phyloP scores from a whole-genome alignment of 2,113 vertebrate species.

The Leptodactylus fuscus region DNA sequence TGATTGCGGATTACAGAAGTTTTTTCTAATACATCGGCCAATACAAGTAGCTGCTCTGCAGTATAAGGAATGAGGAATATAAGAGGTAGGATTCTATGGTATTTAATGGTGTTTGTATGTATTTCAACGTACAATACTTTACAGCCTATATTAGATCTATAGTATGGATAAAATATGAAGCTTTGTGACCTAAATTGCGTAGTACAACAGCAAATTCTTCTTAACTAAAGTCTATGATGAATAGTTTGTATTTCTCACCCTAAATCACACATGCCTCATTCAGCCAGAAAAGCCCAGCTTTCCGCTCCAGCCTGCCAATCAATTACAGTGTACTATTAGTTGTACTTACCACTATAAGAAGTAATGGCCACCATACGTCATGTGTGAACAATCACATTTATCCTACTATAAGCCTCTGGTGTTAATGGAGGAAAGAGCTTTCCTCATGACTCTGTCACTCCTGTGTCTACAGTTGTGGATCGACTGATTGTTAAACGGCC shows the following conservation, averaged over 20 bases:
- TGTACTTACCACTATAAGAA: conserved; percentile 50
- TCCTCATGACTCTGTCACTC: conserved; percentile 52
- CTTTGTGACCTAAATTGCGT: too few relatives aligned
- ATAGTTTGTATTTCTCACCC: conserved; percentile 9
- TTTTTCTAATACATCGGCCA: too few relatives aligned
- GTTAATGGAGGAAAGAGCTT: conserved; percentile 42
- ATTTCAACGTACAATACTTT: too few relatives aligned
- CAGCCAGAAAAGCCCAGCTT: not conserved
- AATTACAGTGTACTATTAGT: conserved; percentile 39
- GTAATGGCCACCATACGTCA: conserved; percentile 43
- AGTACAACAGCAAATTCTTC: not conserved
- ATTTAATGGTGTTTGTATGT: not conserved
- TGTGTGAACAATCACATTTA: conserved; percentile 51
- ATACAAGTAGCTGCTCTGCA: not conserved
- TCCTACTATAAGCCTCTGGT: conserved; percentile 36
- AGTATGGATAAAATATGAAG: too few relatives aligned
- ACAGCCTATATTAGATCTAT: too few relatives aligned
- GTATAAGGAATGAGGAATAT: not conserved
- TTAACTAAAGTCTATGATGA: not conserved
- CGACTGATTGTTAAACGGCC: conserved; percentile 47
- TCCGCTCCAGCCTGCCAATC: conserved; percentile 45
- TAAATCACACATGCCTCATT: conserved; percentile 20
- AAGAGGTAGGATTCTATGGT: too few relatives aligned
- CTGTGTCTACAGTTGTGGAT: conserved; percentile 47
- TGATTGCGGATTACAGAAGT: too few relatives aligned